Evolutionary conservation across 2,888 invertebrate species (phyloP).

Genomic region (Hypomecis atomaria): DNA sequence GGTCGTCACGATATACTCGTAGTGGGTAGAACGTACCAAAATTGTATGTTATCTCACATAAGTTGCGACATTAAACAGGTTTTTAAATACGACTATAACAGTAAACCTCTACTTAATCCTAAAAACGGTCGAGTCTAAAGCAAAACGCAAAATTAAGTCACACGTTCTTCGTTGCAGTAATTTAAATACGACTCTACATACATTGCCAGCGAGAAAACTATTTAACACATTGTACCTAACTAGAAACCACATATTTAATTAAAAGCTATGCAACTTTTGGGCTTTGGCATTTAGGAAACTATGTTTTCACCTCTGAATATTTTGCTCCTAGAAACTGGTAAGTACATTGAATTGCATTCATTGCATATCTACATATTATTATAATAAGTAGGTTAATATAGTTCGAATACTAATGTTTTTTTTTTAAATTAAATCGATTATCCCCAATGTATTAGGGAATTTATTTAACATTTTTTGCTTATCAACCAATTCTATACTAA

Average conservation of each 20-base stretch:
- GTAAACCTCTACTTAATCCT: not conserved
- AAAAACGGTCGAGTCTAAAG: not conserved
- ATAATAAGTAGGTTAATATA: too few relatives aligned
- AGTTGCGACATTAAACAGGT: not conserved
- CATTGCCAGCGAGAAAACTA: conserved; percentile 8
- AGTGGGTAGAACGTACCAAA: too few relatives aligned
- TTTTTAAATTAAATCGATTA: too few relatives aligned
- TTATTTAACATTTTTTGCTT: too few relatives aligned
- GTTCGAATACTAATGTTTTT: too few relatives aligned
- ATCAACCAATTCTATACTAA: too few relatives aligned
- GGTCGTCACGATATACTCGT: too few relatives aligned
- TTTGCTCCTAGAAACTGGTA: too few relatives aligned
- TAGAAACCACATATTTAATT: conserved; percentile 8
- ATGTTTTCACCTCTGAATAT: not conserved
- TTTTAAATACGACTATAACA: not conserved
- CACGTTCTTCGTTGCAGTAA: conserved; percentile 9
- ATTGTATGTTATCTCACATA: too few relatives aligned
- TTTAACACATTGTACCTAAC: conserved; percentile 10
- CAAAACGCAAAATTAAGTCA: conserved; percentile 4
- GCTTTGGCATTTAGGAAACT: not conserved
- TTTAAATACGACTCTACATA: conserved; percentile 10
- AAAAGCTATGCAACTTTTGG: conserved; percentile 1
- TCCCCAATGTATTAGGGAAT: too few relatives aligned
- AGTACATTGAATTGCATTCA: too few relatives aligned
- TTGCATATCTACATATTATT: too few relatives aligned